These are phyloP conservation scores for Lacerta agilis DNA, from an alignment of 2,797 vertebrate genomes.

Conservation along the genomic window DNA sequence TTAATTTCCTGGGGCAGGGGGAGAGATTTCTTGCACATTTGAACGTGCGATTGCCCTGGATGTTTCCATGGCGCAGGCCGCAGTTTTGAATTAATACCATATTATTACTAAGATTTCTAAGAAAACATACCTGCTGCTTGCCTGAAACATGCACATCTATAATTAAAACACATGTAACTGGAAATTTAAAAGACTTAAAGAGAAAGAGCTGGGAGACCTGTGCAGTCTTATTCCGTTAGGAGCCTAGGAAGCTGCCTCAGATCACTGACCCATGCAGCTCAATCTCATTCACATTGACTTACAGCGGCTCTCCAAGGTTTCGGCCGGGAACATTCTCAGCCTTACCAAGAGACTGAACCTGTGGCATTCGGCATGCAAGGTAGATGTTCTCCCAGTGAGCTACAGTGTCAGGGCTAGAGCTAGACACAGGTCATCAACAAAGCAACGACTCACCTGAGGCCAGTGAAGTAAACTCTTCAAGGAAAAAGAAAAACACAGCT, in stretches of 20 bases:
- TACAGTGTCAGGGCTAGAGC: too few species aligned
- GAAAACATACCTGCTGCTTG: not conserved
- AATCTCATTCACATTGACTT: not conserved
- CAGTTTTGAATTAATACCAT: conserved; percentile 35
- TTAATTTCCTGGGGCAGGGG: conserved; percentile 61
- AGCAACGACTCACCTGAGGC: too few species aligned
- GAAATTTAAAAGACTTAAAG: not conserved
- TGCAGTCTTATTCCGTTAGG: not conserved
- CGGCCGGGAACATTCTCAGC: too few species aligned
- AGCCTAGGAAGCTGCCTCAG: too few species aligned
- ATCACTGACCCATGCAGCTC: too few species aligned
- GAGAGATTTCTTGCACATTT: conserved; percentile 52
- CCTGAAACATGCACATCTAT: not conserved
- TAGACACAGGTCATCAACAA: too few species aligned
- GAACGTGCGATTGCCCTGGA: conserved; percentile 51
- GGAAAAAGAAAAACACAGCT: too few species aligned
- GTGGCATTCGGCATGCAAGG: too few species aligned
- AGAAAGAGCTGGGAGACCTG: not conserved
- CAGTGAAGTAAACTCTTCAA: too few species aligned
- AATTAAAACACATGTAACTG: conserved; percentile 16
- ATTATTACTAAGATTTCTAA: conserved; percentile 10
- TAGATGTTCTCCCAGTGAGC: too few species aligned
- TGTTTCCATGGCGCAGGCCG: conserved; percentile 58
- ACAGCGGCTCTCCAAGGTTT: too few species aligned
- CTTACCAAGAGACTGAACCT: too few species aligned